These are phyloP conservation scores for Pristionchus japonicus DNA, from an alignment of 2,888 invertebrate genomes.

Conservation along the genomic window DNA sequence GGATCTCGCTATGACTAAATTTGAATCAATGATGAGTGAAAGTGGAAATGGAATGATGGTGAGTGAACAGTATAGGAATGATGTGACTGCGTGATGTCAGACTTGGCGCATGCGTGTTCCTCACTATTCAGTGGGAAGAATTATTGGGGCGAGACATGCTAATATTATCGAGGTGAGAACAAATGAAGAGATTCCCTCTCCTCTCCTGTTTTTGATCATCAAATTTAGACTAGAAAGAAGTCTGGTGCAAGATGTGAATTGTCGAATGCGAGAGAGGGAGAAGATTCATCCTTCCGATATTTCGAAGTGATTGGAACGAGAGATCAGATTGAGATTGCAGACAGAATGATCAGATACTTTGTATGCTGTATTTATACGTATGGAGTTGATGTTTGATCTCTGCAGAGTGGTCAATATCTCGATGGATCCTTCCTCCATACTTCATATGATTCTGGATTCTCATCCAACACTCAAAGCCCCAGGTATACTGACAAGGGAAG, in stretches of 20 bases:
- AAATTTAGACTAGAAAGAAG: not conserved
- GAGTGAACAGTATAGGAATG: not conserved
- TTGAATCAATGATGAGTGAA: not conserved
- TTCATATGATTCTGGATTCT: slow-evolving; percentile 10
- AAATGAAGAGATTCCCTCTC: not conserved
- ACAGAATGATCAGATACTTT: not conserved
- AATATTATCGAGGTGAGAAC: not conserved
- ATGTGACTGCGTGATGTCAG: not conserved
- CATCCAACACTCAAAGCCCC: not conserved
- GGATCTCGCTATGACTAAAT: not conserved
- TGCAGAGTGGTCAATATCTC: not conserved
- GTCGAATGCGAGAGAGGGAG: not conserved
- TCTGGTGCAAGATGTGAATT: not conserved
- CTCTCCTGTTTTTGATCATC: no score
- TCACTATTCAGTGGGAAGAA: not conserved
- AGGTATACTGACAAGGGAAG: not conserved
- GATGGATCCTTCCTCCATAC: not conserved
- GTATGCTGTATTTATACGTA: not conserved
- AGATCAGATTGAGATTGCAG: not conserved
- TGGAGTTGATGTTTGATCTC: not conserved
- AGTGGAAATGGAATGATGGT: not conserved
- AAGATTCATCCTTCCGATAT: not conserved
- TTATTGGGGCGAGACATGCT: not conserved
- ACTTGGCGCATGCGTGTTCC: not conserved
- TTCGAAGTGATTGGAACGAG: not conserved